phyloP scores from a whole-genome alignment of 2,797 vertebrate genomes.

The Australoheros facetus region DNA sequence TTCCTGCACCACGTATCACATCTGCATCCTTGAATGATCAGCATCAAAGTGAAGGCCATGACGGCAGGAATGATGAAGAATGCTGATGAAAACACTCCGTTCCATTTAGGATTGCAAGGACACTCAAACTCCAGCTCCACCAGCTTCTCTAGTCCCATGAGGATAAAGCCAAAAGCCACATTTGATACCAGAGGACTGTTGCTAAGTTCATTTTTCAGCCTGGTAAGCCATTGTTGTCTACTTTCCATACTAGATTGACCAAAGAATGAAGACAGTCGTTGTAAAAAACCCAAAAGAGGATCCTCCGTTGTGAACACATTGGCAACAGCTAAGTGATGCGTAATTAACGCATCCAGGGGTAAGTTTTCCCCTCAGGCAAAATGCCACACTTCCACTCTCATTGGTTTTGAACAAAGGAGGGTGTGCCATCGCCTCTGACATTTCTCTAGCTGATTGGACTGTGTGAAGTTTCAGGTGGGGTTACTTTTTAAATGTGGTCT shows the following conservation, averaged over 20 bases:
- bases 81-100: conserved; percentile 79
- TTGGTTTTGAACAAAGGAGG: conserved; percentile 80
- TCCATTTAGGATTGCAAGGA: conserved; percentile 81
- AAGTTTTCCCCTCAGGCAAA: conserved; percentile 78
- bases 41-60: conserved; percentile 82
- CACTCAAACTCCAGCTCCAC: conserved; percentile 84
- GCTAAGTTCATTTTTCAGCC: conserved; percentile 84
- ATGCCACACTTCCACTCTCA: conserved; percentile 77
- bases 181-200: conserved; percentile 83
- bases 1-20: conserved; percentile 75
- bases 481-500: conserved; percentile 78
- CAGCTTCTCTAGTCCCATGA: conserved; percentile 83
- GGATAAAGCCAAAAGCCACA: conserved; percentile 82
- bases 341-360: conserved; percentile 77
- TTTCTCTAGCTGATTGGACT: conserved; percentile 71
- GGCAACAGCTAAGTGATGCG: conserved; percentile 81
- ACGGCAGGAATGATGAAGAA: conserved; percentile 84
- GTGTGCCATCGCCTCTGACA: conserved; percentile 70
- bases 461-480: conserved; percentile 72
- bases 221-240: conserved; percentile 83
- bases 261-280: conserved; percentile 66
- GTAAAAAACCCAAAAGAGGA: conserved; percentile 75
- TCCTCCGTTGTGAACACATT: conserved; percentile 79
- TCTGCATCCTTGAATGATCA: conserved; percentile 82
- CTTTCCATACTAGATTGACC: conserved; percentile 82